These are phyloP conservation scores for Drosophila tsacasi DNA, from an alignment of 1,140 invertebrate species.

Conservation along the genomic window DNA sequence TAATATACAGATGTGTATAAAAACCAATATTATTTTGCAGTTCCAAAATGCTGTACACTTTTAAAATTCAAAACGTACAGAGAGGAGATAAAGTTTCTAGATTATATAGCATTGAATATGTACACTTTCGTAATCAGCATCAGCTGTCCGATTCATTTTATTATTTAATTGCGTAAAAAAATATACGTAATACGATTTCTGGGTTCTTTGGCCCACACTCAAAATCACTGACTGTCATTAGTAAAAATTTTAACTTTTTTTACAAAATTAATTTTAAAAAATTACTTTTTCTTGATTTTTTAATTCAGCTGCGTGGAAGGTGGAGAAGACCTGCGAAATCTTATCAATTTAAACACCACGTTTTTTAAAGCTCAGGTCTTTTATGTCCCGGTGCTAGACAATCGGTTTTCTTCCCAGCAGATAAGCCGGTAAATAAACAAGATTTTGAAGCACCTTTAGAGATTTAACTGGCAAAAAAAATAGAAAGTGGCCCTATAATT, in stretches of 20 bases:
- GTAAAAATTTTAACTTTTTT: neutral
- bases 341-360: neutral
- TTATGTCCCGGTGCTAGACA: neutral
- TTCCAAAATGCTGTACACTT: neutral
- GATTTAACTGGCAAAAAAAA: neutral
- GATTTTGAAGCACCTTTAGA: neutral
- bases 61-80: no score
- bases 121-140: constrained; percentile 3
- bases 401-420: no score
- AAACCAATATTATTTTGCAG: neutral
- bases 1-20: neutral
- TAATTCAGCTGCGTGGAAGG: neutral
- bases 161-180: constrained; percentile 1
- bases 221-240: neutral
- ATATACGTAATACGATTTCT: neutral
- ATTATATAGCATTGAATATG: neutral
- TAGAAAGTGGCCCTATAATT: neutral
- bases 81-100: neutral
- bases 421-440: neutral
- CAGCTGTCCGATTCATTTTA: neutral
- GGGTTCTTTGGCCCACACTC: neutral
- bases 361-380: neutral
- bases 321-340: neutral
- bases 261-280: neutral
- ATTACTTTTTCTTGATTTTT: neutral